These are phyloP conservation scores for Drosophila sulfurigaster DNA, from an alignment of 1,140 invertebrate species.

Conservation along the genomic window DNA sequence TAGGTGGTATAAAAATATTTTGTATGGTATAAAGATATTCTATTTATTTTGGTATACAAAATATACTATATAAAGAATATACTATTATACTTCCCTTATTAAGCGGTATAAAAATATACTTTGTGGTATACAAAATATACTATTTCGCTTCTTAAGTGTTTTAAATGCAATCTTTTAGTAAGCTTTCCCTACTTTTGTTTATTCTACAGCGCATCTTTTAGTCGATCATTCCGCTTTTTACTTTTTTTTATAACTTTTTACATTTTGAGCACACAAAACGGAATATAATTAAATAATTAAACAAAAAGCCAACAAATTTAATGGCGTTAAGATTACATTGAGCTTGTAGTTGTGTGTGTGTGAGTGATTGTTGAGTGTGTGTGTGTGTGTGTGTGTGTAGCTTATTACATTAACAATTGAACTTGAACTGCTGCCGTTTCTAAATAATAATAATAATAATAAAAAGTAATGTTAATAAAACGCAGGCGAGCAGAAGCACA, in stretches of 20 bases:
- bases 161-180: too few relatives aligned
- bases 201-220: not conserved
- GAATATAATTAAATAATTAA: constrained; percentile 60
- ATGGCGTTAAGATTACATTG: constrained; percentile 47
- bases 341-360: constrained; percentile 8
- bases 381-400: constrained; percentile 46
- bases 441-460: constrained; percentile 52
- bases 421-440: constrained; percentile 79
- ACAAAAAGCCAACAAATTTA: constrained; percentile 57
- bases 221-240: not conserved
- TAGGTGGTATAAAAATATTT: too few relatives aligned
- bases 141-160: too few relatives aligned
- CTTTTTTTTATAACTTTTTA: constrained; percentile 25
- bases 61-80: too few relatives aligned
- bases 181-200: too few relatives aligned
- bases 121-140: too few relatives aligned
- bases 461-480: constrained; percentile 53
- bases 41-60: too few relatives aligned
- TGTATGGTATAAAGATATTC: too few relatives aligned
- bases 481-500: constrained; percentile 43
- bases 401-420: constrained; percentile 80
- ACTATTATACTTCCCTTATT: too few relatives aligned
- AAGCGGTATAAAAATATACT: too few relatives aligned
- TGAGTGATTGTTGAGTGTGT: not conserved
- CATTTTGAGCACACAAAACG: constrained; percentile 44